phyloP scores from a whole-genome alignment of 2,797 vertebrate genomes.

The Macropodus opercularis region DNA sequence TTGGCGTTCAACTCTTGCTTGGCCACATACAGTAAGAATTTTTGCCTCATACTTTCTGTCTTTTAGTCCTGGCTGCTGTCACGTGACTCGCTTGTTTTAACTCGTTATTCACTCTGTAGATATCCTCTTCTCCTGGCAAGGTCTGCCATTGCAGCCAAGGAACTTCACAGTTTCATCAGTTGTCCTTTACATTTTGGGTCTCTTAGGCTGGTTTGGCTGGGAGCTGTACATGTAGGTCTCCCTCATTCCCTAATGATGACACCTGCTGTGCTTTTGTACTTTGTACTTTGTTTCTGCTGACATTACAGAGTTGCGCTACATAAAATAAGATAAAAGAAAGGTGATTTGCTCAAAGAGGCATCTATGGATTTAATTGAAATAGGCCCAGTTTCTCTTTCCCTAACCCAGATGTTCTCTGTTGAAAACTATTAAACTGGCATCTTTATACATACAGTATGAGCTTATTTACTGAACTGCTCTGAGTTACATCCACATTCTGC shows the following conservation, averaged over 20 bases:
- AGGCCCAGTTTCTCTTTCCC: conserved; percentile 1
- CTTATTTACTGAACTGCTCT: conserved; percentile 3
- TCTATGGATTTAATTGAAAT: conserved; percentile 2
- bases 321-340: not conserved
- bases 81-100: conserved; percentile 36
- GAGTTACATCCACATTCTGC: conserved; percentile 1
- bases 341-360: conserved; percentile 3
- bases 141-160: not conserved
- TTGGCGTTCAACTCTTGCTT: conserved; percentile 43
- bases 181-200: not conserved
- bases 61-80: conserved; percentile 29
- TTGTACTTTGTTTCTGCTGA: not conserved
- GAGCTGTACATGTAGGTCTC: not conserved
- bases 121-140: conserved; percentile 7
- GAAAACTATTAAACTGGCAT: conserved; percentile 9
- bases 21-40: conserved; percentile 29
- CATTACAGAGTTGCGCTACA: conserved; percentile 1
- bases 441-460: not conserved
- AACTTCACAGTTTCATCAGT: not conserved
- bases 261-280: conserved; percentile 6
- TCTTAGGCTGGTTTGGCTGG: not conserved
- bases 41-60: conserved; percentile 23
- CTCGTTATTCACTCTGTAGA: not conserved
- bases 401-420: not conserved
- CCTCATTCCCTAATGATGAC: conserved; percentile 15